Base-by-base conservation (phyloP, 23 tunicate species). In the Styela clava region DNA sequence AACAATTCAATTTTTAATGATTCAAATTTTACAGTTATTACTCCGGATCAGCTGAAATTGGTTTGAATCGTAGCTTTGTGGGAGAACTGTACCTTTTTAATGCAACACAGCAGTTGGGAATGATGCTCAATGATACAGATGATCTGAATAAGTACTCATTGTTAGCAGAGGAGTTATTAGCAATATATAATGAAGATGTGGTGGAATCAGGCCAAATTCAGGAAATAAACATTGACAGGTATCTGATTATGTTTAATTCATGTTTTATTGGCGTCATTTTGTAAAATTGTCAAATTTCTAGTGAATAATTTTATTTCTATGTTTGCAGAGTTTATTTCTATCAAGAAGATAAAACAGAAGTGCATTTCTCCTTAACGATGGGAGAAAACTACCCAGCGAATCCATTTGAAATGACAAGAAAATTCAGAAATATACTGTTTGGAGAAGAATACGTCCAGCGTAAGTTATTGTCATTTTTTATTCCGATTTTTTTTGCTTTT, bases 331-430 rank as follows among this genome's bases (percentile, higher is more conserved):
- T 76, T 24, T 76, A 44, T 52, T 76, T 76, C 81, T 76, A 76
- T 24, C 62, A 76, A 33, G 81, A 35, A 36, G 52, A 44, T 24
- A 44, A 72, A 31, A 35, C 82, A 9, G 88, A 91, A 86, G 74
- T 91, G 21, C 74, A 82, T 37, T 85, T 91, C 69, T 31, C 36
- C 24, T 28, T 91, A 52, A 62, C 44, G 24, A 79, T 87, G 36
- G 74, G 62, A 1, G 23, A 34, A 27, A 87, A 87, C 33, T 84
- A 85, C 78, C 63, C 32, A n/a, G 62, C 71, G 31, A 87, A 86
- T 70, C 97, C 97, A 31, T 91, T 85, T 36, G 70, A 73, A 25
- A 63, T 91, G 87, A 91, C 97, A 31, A 35, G 24, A 0, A 52
- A 34, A 25, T 35, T 87, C 67, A 63, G 81, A 9, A 27, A 76